Base-by-base conservation (phyloP, 2,888 invertebrate species). In the Meghimatium bilineatum region DNA sequence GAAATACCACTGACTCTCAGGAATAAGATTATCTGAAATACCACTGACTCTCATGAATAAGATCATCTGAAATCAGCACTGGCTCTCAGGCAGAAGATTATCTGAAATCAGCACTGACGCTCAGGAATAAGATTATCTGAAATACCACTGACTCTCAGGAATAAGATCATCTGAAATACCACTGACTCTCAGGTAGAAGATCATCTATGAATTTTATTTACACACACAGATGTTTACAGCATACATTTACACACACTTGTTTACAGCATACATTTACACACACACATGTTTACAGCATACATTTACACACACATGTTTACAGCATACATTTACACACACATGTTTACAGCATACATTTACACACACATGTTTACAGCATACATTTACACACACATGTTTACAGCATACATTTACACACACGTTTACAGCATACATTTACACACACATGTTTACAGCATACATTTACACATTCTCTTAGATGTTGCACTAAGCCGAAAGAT, bases 391-490 rank as follows among this genome's bases (percentile, higher is more conserved):
- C 17, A 69, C 36, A 20, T 1, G 14, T 12, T 17, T 5, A 69
- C 69, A n/a, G 23, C 34, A 69, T 23, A 23, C 10, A 34, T 34
- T 12, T 8, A 69, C n/a, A 72, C 0, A 82, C 69, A 74, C 49
- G 67, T 74, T 72, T 44, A 77, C 71, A 63, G 32, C 82, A 82
- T 36, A 78, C 77, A 72, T 74, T 74, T 32, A 71, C 44, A 85
- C 66, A 60, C 71, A 82, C 72, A 77, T 49, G 78, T 77, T 71
- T 60, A 82, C 72, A 82, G 66, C 44, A 82, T 67, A 82, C 72
- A 78, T 38, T 66, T 63, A 72, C 82, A 63, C 67, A 78, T 32
- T n/a, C n/a, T n/a, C n/a, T n/a, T n/a, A n/a, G n/a, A n/a, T n/a
- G n/a, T n/a, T n/a, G n/a, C n/a, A n/a, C n/a, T n/a, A n/a, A n/a